Percentiles rank a stretch among this genome's conserved stretches.
phyloP scores from a whole-genome alignment of 2,113 vertebrate genomes.

The Bufo gargarizans region DNA sequence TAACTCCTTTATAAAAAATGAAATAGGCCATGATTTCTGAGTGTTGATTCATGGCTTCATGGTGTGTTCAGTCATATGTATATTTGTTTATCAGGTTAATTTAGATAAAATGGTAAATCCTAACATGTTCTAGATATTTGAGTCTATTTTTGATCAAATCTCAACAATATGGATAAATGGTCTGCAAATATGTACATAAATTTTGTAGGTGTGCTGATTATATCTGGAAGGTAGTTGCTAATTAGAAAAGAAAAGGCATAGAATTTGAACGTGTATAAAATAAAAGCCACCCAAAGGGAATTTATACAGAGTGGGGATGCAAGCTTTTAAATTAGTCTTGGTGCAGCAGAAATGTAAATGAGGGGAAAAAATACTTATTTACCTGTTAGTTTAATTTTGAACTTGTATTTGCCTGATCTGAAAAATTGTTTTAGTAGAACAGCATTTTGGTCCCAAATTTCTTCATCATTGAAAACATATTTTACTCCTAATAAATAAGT shows the following conservation, averaged over 20 bases:
- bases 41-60: background rate
- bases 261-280: slow-evolving; percentile 18
- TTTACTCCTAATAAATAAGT: too few species aligned
- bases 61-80: background rate
- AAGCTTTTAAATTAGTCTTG: slow-evolving; percentile 27
- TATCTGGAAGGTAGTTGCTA: slow-evolving; percentile 20
- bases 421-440: background rate
- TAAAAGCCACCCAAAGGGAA: slow-evolving; percentile 47
- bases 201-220: background rate
- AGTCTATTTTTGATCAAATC: slow-evolving; percentile 58
- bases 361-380: slow-evolving; percentile 5
- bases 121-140: slow-evolving; percentile 63
- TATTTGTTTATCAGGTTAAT: background rate
- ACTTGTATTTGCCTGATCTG: background rate
- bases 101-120: background rate
- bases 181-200: slow-evolving; percentile 42
- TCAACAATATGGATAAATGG: slow-evolving; percentile 53
- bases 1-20: background rate
- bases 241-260: slow-evolving; percentile 26
- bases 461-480: background rate
- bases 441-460: background rate
- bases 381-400: slow-evolving; percentile 6
- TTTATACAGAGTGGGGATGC: background rate
- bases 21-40: slow-evolving; percentile 7
- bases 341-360: slow-evolving; percentile 39